Percentiles rank a stretch among this genome's conserved stretches.
Evolutionary conservation across 2,888 invertebrate genomes (phyloP).

Genomic region (Drosophila helvetica): DNA sequence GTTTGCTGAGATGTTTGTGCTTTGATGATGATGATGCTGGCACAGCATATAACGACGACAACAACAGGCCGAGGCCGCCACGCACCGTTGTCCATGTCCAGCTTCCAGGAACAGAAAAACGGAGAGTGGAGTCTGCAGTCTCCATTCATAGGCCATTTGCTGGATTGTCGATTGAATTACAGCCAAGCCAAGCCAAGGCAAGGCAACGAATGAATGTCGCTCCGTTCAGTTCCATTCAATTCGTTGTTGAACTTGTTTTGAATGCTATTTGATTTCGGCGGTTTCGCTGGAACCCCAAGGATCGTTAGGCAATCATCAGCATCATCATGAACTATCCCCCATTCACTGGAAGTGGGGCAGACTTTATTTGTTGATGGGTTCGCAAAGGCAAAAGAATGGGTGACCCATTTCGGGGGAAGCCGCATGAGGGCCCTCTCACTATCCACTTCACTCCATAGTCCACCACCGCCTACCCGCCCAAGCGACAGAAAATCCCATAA

Average conservation of each 20-base stretch:
- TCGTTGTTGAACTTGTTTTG: constrained; percentile 22
- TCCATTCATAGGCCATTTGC: constrained; percentile 63
- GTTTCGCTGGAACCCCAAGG: constrained; percentile 42
- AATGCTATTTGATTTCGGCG: constrained; percentile 38
- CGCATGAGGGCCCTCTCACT: constrained; percentile 39
- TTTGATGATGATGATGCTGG: constrained; percentile 52
- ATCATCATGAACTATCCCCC: constrained; percentile 29
- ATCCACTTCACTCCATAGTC: constrained; percentile 6
- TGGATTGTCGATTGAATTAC: constrained; percentile 63
- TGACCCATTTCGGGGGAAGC: constrained; percentile 61
- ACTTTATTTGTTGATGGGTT: constrained; percentile 26
- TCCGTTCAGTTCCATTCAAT: background rate
- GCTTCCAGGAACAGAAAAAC: constrained; percentile 31
- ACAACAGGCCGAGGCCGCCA: constrained; percentile 43
- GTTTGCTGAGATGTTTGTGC: constrained; percentile 38
- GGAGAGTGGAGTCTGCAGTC: constrained; percentile 21
- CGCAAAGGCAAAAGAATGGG: constrained; percentile 21
- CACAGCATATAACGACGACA: constrained; percentile 50
- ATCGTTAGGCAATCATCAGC: constrained; percentile 39
- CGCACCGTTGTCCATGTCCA: constrained; percentile 43
- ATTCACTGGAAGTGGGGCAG: constrained; percentile 59
- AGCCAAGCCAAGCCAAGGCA: constrained; percentile 27
- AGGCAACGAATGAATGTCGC: constrained; percentile 7
- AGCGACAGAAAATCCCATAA: constrained; percentile 43
- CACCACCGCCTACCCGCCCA: constrained; percentile 38